Conservation (phyloP, 2,797 vertebrate species). For the Poecilia picta region DNA sequence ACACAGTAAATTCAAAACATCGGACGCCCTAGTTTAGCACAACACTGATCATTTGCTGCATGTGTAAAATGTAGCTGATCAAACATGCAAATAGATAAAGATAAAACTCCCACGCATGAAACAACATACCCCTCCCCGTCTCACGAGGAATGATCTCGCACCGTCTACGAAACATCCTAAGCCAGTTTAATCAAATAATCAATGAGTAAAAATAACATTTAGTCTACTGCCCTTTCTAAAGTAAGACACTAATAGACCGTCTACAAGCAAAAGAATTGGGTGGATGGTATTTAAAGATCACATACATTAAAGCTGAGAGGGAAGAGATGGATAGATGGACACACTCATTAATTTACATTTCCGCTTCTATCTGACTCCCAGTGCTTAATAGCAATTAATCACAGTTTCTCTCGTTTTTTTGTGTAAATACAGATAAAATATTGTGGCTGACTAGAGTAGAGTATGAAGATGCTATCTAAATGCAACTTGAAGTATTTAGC, state of each 20-base stretch:
- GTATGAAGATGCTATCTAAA: neutral
- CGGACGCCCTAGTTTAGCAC: neutral
- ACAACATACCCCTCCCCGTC: slow-evolving; percentile 17
- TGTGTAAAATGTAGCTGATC: slow-evolving; percentile 20
- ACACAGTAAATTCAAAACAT: neutral
- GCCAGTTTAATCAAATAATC: slow-evolving; percentile 64
- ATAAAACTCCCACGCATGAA: slow-evolving; percentile 43
- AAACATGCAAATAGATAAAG: slow-evolving; percentile 30
- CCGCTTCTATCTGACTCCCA: slow-evolving; percentile 56
- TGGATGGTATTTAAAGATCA: slow-evolving; percentile 73
- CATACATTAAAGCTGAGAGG: slow-evolving; percentile 54
- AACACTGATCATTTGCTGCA: slow-evolving; percentile 12
- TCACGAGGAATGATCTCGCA: slow-evolving; percentile 39
- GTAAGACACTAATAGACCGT: slow-evolving; percentile 47
- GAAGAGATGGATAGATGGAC: slow-evolving; percentile 54
- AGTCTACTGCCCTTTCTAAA: slow-evolving; percentile 55
- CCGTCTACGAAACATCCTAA: slow-evolving; percentile 28
- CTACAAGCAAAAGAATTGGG: slow-evolving; percentile 40
- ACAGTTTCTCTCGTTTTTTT: slow-evolving; percentile 8
- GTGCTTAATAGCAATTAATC: slow-evolving; percentile 41
- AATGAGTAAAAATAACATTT: slow-evolving; percentile 58
- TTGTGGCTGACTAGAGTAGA: neutral
- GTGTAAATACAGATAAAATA: slow-evolving; percentile 61
- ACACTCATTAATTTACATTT: slow-evolving; percentile 72
- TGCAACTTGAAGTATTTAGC: neutral